These are phyloP conservation scores for Lacanobia oleracea DNA, from an alignment of 2,888 invertebrate species.

Conservation along the genomic window DNA sequence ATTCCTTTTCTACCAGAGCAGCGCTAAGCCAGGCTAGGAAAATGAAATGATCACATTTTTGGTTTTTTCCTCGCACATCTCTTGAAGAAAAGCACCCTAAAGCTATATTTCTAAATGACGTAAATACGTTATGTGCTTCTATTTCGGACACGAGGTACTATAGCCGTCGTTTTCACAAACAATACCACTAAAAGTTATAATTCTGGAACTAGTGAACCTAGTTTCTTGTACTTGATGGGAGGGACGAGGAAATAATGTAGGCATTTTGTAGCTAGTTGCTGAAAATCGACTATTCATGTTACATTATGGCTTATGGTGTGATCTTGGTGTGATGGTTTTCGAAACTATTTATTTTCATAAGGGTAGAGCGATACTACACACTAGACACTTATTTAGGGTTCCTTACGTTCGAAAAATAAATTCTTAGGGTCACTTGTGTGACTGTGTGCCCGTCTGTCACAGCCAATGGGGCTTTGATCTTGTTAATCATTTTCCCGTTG, in stretches of 20 bases:
- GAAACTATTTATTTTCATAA: background rate
- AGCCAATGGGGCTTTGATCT: background rate
- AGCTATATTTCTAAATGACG: constrained; percentile 48
- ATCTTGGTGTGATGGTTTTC: background rate
- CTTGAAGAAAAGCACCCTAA: background rate
- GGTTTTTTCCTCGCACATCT: background rate
- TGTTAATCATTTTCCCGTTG: no score
- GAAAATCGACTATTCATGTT: constrained; percentile 1
- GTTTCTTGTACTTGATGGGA: constrained; percentile 46
- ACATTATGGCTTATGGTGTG: background rate
- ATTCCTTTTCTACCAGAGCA: no score
- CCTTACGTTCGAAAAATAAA: background rate
- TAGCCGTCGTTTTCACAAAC: constrained; percentile 49
- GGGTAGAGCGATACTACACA: background rate
- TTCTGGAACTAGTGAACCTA: constrained; percentile 52
- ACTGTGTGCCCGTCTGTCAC: no score
- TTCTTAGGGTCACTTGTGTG: no score
- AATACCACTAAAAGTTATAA: constrained; percentile 51
- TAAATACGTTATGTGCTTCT: constrained; percentile 40
- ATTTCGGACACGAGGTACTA: constrained; percentile 44
- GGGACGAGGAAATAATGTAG: constrained; percentile 32
- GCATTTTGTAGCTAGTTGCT: constrained; percentile 9
- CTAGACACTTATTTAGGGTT: background rate
- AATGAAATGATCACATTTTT: no score
- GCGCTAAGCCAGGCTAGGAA: no score